phyloP scores from a whole-genome alignment of 1,140 invertebrate species.

The Temnothorax curvispinosus region DNA sequence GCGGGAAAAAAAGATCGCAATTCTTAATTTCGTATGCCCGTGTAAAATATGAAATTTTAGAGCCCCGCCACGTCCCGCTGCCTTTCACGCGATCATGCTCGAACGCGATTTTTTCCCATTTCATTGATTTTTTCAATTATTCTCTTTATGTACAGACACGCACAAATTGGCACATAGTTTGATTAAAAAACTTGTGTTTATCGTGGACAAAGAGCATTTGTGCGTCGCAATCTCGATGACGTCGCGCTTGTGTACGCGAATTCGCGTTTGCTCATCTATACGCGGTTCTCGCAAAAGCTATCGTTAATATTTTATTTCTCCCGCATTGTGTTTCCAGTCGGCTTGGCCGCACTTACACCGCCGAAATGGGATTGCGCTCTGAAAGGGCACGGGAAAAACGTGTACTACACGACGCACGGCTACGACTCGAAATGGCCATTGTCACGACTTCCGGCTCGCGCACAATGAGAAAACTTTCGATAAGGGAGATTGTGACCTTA shows the following conservation, averaged over 20 bases:
- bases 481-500: constrained; percentile 35
- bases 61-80: neutral
- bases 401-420: constrained; percentile 42
- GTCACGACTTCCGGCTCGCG: constrained; percentile 24
- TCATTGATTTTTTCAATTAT: constrained; percentile 38
- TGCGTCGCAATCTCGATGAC: constrained; percentile 11
- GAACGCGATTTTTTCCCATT: neutral
- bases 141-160: neutral
- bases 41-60: neutral
- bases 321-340: constrained; percentile 64
- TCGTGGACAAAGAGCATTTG: constrained; percentile 26
- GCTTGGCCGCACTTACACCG: constrained; percentile 25
- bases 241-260: neutral
- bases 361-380: constrained; percentile 30
- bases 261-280: neutral
- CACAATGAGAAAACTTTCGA: constrained; percentile 44
- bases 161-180: constrained; percentile 12
- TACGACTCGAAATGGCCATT: constrained; percentile 24
- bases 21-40: neutral
- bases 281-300: constrained; percentile 39
- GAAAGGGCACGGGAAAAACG: neutral
- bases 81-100: neutral
- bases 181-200: constrained; percentile 37
- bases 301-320: constrained; percentile 77
- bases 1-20: neutral